Base-by-base conservation (phyloP, 2,888 invertebrate genomes). In the Exephanes ischioxanthus region DNA sequence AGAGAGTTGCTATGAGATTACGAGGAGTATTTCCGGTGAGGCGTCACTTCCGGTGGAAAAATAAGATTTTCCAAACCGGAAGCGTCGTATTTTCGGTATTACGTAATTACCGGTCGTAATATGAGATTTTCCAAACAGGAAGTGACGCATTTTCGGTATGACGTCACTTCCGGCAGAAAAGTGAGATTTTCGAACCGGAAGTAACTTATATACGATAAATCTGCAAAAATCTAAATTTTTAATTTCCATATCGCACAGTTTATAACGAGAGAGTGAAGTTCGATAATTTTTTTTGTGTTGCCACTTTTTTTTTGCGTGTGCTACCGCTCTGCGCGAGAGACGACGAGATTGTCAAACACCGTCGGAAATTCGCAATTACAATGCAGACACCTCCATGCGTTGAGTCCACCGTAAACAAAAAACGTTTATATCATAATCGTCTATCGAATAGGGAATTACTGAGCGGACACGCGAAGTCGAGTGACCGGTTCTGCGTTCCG, bases 321-420 rank as follows among this genome's bases (percentile, higher is more conserved):
- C 61, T 63, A 19, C 45, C n/a, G 73, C 48, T 61, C 45, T 16
- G 16, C 75, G 19, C 63, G 48, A 63, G 33, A 33, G 48, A 22
- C 75, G 66, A 76, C 53, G 73, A 66, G 63, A 30, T 19, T 66
- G 75, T 66, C 33, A 26, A 61, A 30, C 16, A 16, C 26, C 61
- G 61, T 61, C 14, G 14, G 30, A 22, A 61, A 14, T 61, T 61
- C 61, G 30, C 26, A 26, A 30, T 61, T 30, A 16, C 4, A 26
- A 4, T 26, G 0, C 0, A 30, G 14, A 26, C 26, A 61, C 30
- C 26, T 22, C 19, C 58, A 7, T 11, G 58, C 14, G 58, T 11
- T 14, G 30, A 55, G 22, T 55, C 9, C 22, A 55, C 9, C 22
- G 55, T 22, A 19, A 22, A 22, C 19, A 55, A 19, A 22, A 55